Evolutionary conservation across 2,113 vertebrate species (phyloP).

Genomic region (Tylochromis polylepis): DNA sequence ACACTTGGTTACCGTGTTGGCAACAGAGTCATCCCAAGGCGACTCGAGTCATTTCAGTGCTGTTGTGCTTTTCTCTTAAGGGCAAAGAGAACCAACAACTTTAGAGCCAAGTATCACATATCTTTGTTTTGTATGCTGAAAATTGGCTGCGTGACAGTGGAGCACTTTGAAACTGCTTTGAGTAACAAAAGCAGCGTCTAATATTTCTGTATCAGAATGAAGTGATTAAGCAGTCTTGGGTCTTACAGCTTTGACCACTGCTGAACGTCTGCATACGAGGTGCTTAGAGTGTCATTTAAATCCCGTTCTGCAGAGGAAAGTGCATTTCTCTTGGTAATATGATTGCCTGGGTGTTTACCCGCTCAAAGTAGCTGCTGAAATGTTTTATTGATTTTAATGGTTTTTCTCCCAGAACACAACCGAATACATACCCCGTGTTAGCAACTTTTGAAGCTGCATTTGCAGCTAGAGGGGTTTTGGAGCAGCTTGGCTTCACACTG

Average conservation of each 20-base stretch:
- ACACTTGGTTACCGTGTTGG: conserved; percentile 22
- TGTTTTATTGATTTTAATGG: not conserved
- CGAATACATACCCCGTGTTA: not conserved
- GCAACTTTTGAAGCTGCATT: not conserved
- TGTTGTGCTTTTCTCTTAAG: conserved; percentile 18
- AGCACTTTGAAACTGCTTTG: not conserved
- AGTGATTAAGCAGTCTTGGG: not conserved
- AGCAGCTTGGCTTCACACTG: not conserved
- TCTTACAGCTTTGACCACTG: not conserved
- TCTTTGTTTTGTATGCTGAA: not conserved
- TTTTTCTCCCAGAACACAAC: not conserved
- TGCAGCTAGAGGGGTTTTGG: not conserved
- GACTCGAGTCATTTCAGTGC: not conserved
- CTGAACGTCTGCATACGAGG: not conserved
- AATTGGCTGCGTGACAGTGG: not conserved
- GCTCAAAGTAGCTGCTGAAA: not conserved
- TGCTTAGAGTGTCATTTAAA: not conserved
- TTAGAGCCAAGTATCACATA: conserved; percentile 3
- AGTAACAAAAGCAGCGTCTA: not conserved
- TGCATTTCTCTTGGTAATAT: not conserved
- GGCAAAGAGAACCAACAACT: not conserved
- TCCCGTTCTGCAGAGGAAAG: not conserved
- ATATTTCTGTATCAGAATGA: not conserved
- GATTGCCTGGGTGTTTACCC: not conserved
- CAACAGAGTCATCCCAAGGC: conserved; percentile 7